Base-by-base conservation (phyloP, 2,888 invertebrate genomes). In the Hylaea fasciaria region DNA sequence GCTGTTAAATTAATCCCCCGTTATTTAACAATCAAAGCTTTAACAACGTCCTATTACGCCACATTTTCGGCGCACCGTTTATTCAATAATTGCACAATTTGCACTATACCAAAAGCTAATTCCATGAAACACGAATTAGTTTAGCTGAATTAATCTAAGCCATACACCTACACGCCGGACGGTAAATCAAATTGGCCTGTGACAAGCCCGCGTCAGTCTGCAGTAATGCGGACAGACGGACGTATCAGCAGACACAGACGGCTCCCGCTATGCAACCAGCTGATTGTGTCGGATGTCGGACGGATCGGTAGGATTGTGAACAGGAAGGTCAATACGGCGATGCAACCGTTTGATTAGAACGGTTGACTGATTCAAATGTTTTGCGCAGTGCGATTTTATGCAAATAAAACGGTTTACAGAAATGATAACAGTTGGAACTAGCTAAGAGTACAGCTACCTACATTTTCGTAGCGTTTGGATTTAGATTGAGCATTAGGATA, bases 121-220 rank as follows among this genome's bases (percentile, higher is more conserved):
- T 47, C 59, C 49, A 44, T 59, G 45, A 49, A 53, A 53, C 56
- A 37, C 14, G 37, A 59, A 49, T 64, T 58, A 58, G 62, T 57
- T 59, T 47, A 58, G 52, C 50, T 50, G 54, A 65, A 66, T 65
- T 65, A 69, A 69, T 69, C 65, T 45, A 58, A 57, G 39, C 58
- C 57, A 52, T 53, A 64, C 62, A 57, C 29, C 52, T 57, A 57
- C 58, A 53, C 11, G 53, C 41, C 64, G 64, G 67, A 64, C 72
- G 58, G 71, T 82, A 80, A 82, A 82, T 82, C 81, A 82, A 78
- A 79, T 76, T 71, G 71, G 54, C 60, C 61, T 61, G 61, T 66
- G 80, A 78, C 78, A 76, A 63, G 65, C 62, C 60, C 66, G 62
- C 64, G 73, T 78, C 76, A 71, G 68, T 66, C 68, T 62, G 62